A percentile compares a stretch with the other conserved stretches of the same genome.
Evolutionary conservation across 2,113 vertebrate species (phyloP).

Genomic region (Thalassarche chlororhynchos): DNA sequence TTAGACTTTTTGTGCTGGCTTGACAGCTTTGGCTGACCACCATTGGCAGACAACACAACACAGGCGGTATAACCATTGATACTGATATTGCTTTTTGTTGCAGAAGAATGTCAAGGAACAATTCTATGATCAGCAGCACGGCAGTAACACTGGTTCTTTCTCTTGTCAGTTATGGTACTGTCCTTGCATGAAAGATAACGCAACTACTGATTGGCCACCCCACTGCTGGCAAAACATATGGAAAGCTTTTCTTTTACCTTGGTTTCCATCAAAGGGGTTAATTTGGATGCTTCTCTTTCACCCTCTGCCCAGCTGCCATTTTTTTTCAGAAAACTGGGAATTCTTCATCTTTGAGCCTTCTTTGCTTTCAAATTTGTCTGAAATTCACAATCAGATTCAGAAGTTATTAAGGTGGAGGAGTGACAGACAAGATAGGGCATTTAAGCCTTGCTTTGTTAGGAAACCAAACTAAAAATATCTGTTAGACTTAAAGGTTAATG

Average conservation of each 20-base stretch:
- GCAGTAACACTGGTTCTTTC: background rate
- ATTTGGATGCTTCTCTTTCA: background rate
- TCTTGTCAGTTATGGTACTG: background rate
- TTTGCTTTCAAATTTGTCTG: background rate
- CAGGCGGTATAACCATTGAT: background rate
- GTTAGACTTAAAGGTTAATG: slow-evolving; percentile 13
- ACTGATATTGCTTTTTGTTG: background rate
- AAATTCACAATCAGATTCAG: background rate
- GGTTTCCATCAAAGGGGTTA: background rate
- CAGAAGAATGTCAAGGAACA: background rate
- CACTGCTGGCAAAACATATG: background rate
- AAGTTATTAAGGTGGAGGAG: background rate
- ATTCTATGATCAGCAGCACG: background rate
- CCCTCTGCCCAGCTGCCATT: background rate
- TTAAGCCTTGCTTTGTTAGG: background rate
- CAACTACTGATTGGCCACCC: background rate
- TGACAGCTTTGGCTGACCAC: background rate
- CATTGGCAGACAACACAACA: background rate
- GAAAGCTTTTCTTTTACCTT: background rate
- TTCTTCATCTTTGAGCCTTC: background rate
- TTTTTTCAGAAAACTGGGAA: background rate
- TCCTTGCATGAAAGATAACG: background rate
- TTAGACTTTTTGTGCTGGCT: background rate
- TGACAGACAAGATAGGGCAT: background rate
- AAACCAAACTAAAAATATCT: background rate